These are phyloP conservation scores for Trissonchulus latispiculum DNA, from an alignment of 2,888 invertebrate species.

Conservation along the genomic window DNA sequence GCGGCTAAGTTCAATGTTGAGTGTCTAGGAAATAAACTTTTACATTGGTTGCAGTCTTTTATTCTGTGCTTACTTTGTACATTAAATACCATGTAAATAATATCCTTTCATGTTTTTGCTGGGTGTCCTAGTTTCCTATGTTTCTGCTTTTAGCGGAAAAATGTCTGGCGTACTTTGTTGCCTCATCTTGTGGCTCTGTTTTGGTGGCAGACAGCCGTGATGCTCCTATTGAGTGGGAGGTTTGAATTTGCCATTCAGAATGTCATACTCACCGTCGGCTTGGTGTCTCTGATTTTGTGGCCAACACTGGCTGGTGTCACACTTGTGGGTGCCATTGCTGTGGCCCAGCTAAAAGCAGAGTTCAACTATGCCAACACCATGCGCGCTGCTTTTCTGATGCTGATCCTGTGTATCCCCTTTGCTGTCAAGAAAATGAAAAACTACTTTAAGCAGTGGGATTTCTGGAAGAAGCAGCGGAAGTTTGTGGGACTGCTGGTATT, in stretches of 20 bases:
- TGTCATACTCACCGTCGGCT: constrained; percentile 1
- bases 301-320: constrained; percentile 4
- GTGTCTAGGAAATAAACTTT: too few relatives aligned
- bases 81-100: too few relatives aligned
- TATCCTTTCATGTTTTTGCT: too few relatives aligned
- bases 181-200: constrained; percentile 13
- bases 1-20: too few relatives aligned
- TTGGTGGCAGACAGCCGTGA: constrained; percentile 16
- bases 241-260: constrained; percentile 16
- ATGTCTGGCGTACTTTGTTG: background rate
- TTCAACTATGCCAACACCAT: background rate
- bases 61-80: too few relatives aligned
- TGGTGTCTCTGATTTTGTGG: constrained; percentile 7
- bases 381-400: background rate
- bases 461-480: background rate
- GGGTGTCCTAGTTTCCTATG: too few relatives aligned
- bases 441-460: background rate
- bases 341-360: background rate
- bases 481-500: background rate
- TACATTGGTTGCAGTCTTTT: too few relatives aligned
- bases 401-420: constrained; percentile 3
- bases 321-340: background rate
- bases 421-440: background rate
- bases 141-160: background rate
- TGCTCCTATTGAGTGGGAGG: constrained; percentile 1